phyloP scores from a whole-genome alignment of 1,140 invertebrate species.

The Daktulosphaira vitifoliae region DNA sequence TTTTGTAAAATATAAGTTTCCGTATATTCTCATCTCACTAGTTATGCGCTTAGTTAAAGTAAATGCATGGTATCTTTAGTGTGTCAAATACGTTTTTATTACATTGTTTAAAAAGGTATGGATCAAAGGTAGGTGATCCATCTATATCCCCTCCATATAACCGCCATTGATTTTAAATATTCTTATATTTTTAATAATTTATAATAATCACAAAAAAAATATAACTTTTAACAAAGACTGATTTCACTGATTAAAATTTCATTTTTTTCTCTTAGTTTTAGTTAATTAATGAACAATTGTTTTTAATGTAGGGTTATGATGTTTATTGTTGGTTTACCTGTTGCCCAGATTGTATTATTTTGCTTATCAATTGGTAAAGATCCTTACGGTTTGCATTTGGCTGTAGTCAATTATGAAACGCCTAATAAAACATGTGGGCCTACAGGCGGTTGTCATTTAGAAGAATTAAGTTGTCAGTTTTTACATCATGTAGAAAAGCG shows the following conservation, averaged over 20 bases:
- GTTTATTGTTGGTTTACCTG: conserved; percentile 85
- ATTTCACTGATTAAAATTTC: no score
- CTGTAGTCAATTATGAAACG: conserved; percentile 77
- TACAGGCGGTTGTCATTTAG: conserved; percentile 50
- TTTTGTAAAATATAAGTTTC: no score
- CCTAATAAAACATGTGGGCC: conserved; percentile 48
- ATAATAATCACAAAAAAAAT: no score
- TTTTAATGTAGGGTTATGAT: conserved; percentile 61
- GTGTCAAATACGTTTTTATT: no score
- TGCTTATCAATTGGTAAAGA: conserved; percentile 87
- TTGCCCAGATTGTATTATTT: conserved; percentile 90
- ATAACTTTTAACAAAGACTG: no score
- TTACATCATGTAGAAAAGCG: conserved; percentile 56
- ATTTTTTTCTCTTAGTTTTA: no score
- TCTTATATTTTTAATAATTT: not conserved
- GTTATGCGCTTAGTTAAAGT: no score
- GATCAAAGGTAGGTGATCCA: no score
- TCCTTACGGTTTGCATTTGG: conserved; percentile 72
- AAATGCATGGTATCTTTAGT: no score
- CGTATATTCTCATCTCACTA: no score
- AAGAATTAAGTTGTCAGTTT: conserved; percentile 65
- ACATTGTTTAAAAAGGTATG: no score
- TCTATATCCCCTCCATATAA: not conserved
- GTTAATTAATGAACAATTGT: no score
- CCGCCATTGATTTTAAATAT: not conserved